Base-by-base conservation (phyloP, 2,888 invertebrate genomes). In the Noctua janthe region DNA sequence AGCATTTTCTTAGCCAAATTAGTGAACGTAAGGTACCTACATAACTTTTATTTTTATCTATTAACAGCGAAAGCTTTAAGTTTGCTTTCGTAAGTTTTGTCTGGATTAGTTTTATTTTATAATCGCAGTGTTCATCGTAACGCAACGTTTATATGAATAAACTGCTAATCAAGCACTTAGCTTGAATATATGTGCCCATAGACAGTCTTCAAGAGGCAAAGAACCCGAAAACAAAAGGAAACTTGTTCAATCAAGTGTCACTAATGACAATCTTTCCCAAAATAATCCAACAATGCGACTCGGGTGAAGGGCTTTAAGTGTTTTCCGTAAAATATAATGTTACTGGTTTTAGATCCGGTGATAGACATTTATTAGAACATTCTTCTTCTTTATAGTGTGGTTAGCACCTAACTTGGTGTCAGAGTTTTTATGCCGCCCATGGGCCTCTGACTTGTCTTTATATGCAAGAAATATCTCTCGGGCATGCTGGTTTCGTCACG, bases 201-300 rank as follows among this genome's bases (percentile, higher is more conserved):
- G 23, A 5, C 17, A 49, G 13, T 51, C 47, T 74, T 43, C 10
- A 43, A n/a, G 17, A 29, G 3, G n/a, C 4, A 56, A 2, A 62
- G 11, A n/a, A 15, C 59, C 66, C 5, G n/a, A n/a, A 62, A 39
- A 39, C 43, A 75, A 69, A 43, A 67, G 39, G n/a, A 20, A 56
- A 4, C 20, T 23, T 56, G 56, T 69, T 69, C 56, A 80, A 56
- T 75, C 54, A 72, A 75, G 62, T 69, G 39, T 69, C 20, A 56
- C 62, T 43, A 80, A 80, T 67, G 74, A 56, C 43, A 59, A 71
- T 71, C 20, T 23, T 43, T 73, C 56, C 81, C 43, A 15, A 85
- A 80, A 73, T 54, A 70, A 71, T 75, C 23, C 17, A 71, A 74
- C 39, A 69, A 43, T 59, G 17, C 23, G 10, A 73, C 13, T 59